phyloP scores from a whole-genome alignment of 2,888 invertebrate genomes.

The Cheilosia soror region DNA sequence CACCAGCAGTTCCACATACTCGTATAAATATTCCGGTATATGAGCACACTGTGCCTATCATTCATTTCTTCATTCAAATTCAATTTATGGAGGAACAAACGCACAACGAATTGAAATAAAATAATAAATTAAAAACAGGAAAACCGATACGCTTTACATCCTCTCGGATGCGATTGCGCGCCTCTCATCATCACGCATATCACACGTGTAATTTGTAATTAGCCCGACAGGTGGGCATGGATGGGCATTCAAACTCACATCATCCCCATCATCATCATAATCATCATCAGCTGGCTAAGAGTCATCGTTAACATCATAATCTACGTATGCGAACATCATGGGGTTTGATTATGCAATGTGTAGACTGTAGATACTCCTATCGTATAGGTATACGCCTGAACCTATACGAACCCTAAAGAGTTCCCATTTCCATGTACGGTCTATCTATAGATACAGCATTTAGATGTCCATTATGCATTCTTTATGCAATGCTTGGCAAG shows the following conservation, averaged over 20 bases:
- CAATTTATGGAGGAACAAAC: constrained; percentile 30
- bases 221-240: constrained; percentile 53
- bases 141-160: constrained; percentile 17
- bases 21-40: neutral
- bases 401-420: constrained; percentile 55
- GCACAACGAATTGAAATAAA: constrained; percentile 30
- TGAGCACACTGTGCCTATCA: neutral
- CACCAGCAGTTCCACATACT: constrained; percentile 7
- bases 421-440: constrained; percentile 28
- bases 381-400: neutral
- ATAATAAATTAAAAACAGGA: constrained; percentile 32
- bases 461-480: constrained; percentile 68
- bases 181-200: constrained; percentile 59
- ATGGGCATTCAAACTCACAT: neutral
- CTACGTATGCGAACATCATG: constrained; percentile 7
- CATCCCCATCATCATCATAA: constrained; percentile 16
- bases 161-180: neutral
- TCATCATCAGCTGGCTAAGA: neutral
- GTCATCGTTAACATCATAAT: constrained; percentile 22
- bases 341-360: constrained; percentile 55
- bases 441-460: constrained; percentile 17
- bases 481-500: constrained; percentile 69
- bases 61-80: constrained; percentile 27
- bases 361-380: too few species aligned
- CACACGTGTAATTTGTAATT: constrained; percentile 71